Evolutionary conservation across 1,140 invertebrate genomes (phyloP).

Genomic region (Lasioglossum baleicum): DNA sequence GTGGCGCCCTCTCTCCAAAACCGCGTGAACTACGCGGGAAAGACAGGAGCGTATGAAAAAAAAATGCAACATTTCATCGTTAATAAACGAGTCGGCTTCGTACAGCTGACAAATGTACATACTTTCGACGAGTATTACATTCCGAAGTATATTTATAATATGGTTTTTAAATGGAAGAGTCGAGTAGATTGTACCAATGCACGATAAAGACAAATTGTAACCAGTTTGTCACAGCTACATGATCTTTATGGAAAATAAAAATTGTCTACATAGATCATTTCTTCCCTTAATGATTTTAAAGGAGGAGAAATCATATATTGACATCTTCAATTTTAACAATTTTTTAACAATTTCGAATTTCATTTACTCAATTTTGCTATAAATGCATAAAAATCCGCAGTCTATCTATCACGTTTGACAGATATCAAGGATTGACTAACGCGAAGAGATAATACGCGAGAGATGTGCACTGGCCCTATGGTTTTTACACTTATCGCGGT

Average conservation of each 20-base stretch:
- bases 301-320: too few relatives aligned
- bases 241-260: too few relatives aligned
- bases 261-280: too few relatives aligned
- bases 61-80: not conserved
- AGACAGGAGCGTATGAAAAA: not conserved
- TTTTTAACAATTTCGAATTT: too few relatives aligned
- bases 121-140: not conserved
- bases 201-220: slow-evolving; percentile 7
- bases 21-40: not conserved
- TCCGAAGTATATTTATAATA: not conserved
- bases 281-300: too few relatives aligned
- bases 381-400: too few relatives aligned
- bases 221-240: not conserved
- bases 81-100: not conserved
- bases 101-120: not conserved
- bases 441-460: not conserved
- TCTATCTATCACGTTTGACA: not conserved
- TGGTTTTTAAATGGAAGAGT: not conserved
- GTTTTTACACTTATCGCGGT: slow-evolving; percentile 8
- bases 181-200: not conserved
- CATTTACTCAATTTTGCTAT: too few relatives aligned
- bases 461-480: not conserved
- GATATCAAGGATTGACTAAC: not conserved
- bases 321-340: too few relatives aligned
- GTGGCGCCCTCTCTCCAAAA: slow-evolving; percentile 5